Base-by-base conservation (phyloP, 2,113 vertebrate species). In the Psilopsiagon aurifrons region DNA sequence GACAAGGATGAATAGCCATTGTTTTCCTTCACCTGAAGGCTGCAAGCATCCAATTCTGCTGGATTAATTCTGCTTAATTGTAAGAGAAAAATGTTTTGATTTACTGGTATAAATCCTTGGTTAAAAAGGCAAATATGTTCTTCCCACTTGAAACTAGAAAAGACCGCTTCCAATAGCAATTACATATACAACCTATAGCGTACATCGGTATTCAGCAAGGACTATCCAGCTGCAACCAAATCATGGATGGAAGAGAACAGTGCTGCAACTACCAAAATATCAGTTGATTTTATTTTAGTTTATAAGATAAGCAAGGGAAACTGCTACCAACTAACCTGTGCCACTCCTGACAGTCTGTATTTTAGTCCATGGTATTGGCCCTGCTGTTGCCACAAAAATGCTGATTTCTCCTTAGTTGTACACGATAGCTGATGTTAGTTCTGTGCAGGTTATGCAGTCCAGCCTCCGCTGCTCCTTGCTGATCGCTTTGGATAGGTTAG, bases 311-410 rank as follows among this genome's bases (percentile, higher is more conserved):
- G 17, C 27, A 75, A 90, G 39, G 55, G 64, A 83, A 93, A 95
- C 52, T 71, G 51, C 77, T 92, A 11, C 69, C 8, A 35, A 89
- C 88, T 93, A 69, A 94, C 92, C 88, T 90, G 90, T 90, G 76
- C 43, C 24, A 54, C 37, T 90, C 44, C 4, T 47, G 62, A 20
- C 57, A 91, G 70, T 31, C 67, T 79, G 37, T 66, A 25, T 62
- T 66, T 97, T 33, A 90, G 60, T 70, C 85, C 81, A 31, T 25
- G 59, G 49, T 55, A 64, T 13, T 47, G 24, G 37, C 89, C 78
- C 49, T 94, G 93, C 87, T 73, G 17, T 76, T 90, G 47, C 67
- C 90, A 70, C 33, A 83, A 20, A 93, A 68, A 47, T 49, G 87
- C 68, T 82, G 19, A 54, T 88, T 88, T 82, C 49, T 82, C 73